phyloP scores from a whole-genome alignment of 1,140 invertebrate genomes.

The Papilio xuthus region DNA sequence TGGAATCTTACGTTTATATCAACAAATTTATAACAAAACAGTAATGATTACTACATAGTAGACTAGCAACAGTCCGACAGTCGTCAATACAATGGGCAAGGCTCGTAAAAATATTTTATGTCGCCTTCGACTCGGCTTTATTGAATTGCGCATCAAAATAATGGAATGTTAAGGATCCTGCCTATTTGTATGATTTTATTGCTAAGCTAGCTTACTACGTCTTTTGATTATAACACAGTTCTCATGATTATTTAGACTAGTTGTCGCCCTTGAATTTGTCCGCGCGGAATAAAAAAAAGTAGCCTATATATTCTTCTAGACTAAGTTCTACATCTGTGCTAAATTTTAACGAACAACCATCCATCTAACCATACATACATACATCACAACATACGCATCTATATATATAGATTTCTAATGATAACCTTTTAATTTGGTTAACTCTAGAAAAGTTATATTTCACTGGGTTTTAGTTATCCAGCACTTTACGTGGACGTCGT shows the following conservation, averaged over 20 bases:
- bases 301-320: too few species aligned
- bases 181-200: constrained; percentile 35
- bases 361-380: too few species aligned
- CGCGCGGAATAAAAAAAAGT: too few species aligned
- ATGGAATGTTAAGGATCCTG: constrained; percentile 37
- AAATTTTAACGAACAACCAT: too few species aligned
- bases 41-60: background rate
- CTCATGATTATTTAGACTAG: background rate
- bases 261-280: too few species aligned
- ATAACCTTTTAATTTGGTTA: too few species aligned
- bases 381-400: too few species aligned
- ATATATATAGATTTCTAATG: too few species aligned
- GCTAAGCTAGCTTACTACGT: constrained; percentile 4
- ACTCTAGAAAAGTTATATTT: too few species aligned
- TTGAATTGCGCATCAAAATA: constrained; percentile 38
- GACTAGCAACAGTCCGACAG: constrained; percentile 22
- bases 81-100: constrained; percentile 28
- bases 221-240: background rate
- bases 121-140: constrained; percentile 26
- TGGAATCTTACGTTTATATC: background rate
- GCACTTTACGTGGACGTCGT: too few species aligned
- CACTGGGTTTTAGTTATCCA: too few species aligned
- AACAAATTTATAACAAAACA: background rate
- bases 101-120: constrained; percentile 38
- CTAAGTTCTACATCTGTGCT: too few species aligned